Base-by-base conservation (phyloP, 2,797 vertebrate species). In the Todus mexicanus region DNA sequence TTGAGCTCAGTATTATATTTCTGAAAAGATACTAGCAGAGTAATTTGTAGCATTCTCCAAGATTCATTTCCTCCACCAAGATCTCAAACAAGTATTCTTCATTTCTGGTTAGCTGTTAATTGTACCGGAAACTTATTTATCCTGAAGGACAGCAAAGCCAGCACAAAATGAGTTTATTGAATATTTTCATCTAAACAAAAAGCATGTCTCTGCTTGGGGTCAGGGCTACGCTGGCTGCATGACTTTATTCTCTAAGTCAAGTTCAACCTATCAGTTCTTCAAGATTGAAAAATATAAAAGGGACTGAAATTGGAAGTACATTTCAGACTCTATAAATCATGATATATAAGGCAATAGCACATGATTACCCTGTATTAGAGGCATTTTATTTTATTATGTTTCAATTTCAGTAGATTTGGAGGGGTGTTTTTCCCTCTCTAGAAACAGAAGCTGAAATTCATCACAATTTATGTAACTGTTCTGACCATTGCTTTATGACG, bases 121-220 rank as follows among this genome's bases (percentile, higher is more conserved):
- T 94, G 64, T 81, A 73, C 54, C 81, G 65, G 61, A 76, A 71
- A 76, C 10, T 25, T 57, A 73, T 35, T 91, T 88, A 73, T 57
- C 38, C 73, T 66, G 29, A 76, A 93, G 76, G 40, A 92, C n/a
- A 71, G 72, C 26, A 79, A 90, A 90, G 63, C 48, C 72, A 87
- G 40, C 33, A 72, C 45, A 61, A 92, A 91, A 90, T 7, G 40
- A 84, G 35, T 76, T 86, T 91, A 78, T 57, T 85, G 83, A 92
- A 94, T 80, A 94, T 94, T 95, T 96, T 77, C 40, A 78, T 73
- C 71, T 89, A n/a, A 84, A 92, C 72, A 87, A 86, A 84, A 92
- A 88, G 14, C 16, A 17, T 16, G 5, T 35, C 66, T 83, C 43
- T 72, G 10, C 74, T 47, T 29, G 15, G 53, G 60, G 90, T 64